phyloP scores from a whole-genome alignment of 2,113 vertebrate species.

The cattle (Bos taurus) region DNA sequence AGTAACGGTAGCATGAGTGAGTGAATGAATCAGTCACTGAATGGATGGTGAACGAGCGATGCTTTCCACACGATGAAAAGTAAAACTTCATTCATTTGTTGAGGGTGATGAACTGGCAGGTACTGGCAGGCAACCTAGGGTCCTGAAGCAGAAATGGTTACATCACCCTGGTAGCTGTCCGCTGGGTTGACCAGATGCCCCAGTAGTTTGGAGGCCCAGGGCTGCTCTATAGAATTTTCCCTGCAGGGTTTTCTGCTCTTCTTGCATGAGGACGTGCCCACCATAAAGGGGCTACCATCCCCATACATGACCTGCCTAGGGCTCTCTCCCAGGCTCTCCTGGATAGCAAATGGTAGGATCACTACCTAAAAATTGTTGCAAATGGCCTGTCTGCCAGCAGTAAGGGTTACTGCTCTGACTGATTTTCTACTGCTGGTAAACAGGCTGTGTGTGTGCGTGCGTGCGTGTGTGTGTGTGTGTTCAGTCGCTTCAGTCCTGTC shows the following conservation, averaged over 20 bases:
- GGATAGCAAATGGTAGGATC: neutral
- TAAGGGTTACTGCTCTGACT: neutral
- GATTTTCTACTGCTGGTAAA: neutral
- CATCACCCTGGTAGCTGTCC: too few relatives aligned
- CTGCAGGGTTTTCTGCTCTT: neutral
- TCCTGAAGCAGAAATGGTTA: neutral
- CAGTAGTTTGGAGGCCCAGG: neutral
- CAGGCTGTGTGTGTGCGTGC: neutral
- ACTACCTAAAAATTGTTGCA: neutral
- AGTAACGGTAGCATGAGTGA: neutral
- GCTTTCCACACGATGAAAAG: neutral
- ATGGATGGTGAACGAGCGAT: neutral
- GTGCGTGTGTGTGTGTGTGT: too few relatives aligned
- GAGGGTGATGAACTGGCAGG: neutral
- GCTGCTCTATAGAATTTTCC: neutral
- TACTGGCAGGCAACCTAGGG: neutral
- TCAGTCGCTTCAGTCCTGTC: neutral
- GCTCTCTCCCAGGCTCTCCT: neutral
- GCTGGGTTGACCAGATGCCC: neutral
- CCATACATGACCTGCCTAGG: accelerated
- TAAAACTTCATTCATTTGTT: neutral
- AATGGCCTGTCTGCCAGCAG: neutral
- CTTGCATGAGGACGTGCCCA: neutral
- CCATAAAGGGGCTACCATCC: neutral
- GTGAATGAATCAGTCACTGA: neutral